Percentiles rank a stretch among this genome's conserved stretches.
Conservation (phyloP, 2,797 vertebrate species). For the Anableps anableps region DNA sequence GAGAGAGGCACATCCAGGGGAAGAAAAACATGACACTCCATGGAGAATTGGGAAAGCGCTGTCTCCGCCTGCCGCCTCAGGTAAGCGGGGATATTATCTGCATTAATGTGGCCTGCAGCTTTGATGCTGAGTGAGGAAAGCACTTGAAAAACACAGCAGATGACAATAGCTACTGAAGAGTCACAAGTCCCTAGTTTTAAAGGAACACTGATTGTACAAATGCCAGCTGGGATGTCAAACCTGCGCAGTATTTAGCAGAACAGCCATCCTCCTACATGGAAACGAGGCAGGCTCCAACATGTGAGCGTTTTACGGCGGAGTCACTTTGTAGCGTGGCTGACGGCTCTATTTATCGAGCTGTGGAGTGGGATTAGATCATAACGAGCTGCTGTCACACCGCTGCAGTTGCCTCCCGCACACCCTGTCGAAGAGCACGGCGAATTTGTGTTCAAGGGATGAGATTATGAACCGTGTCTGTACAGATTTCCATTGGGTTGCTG, state of each 20-base stretch:
- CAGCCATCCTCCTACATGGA: slow-evolving; percentile 71
- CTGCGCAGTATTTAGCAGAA: slow-evolving; percentile 65
- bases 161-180: slow-evolving; percentile 76
- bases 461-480: slow-evolving; percentile 56
- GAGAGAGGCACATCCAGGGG: slow-evolving; percentile 61
- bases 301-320: slow-evolving; percentile 51
- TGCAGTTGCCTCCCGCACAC: slow-evolving; percentile 28
- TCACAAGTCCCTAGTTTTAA: slow-evolving; percentile 77
- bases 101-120: slow-evolving; percentile 73
- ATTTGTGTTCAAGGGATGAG: slow-evolving; percentile 33
- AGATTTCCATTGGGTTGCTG: slow-evolving; percentile 47
- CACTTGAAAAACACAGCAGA: slow-evolving; percentile 60
- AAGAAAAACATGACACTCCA: slow-evolving; percentile 68
- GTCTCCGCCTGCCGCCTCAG: slow-evolving; percentile 81
- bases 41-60: slow-evolving; percentile 72
- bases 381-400: slow-evolving; percentile 30
- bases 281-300: slow-evolving; percentile 67
- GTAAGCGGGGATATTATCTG: slow-evolving; percentile 78
- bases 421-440: slow-evolving; percentile 29
- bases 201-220: slow-evolving; percentile 74
- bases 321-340: slow-evolving; percentile 57
- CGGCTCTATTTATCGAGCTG: slow-evolving; percentile 57
- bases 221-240: slow-evolving; percentile 72
- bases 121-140: slow-evolving; percentile 74
- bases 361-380: slow-evolving; percentile 36